Evolutionary conservation across 2,888 invertebrate genomes (phyloP), one percentile per base, ranked within the genome.

Genomic region (Cheilosia vulpina): DNA sequence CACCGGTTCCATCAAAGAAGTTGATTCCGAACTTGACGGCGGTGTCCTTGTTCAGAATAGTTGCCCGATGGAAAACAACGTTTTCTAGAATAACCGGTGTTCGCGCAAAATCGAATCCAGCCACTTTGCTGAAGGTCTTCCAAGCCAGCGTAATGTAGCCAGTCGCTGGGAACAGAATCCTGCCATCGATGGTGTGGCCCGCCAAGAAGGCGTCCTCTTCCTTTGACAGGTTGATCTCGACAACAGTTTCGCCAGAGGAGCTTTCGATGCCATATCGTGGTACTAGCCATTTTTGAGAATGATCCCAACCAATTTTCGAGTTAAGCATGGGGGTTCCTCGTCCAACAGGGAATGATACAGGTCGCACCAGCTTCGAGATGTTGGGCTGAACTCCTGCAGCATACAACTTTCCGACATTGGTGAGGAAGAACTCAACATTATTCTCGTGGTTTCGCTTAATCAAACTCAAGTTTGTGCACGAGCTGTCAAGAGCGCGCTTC

Each of bases 151-250:
- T 95, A 94, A 98, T 93, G 90, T 98, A 98, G 13, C 98, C 98
- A 47, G 99, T 98, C 80, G 98, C 98, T 19, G 99, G 99, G 93
- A 97, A 99, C 21, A 99, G 93, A 63, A 98, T 94, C 90, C 98
- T 94, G 31, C 98, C 99, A 93, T 99, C 98, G 89, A 99, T 98
- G 73, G 95, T 94, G 91, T 99, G 99, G 0, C 98, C 98, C 69
- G 94, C 93, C 79, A 98, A 91, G 93, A 95, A 97, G 60, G 95
- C 93, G 90, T 97, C 95, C 24, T 94, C 94, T 88, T 96, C 94
- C 89, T 95, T 96, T 75, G 95, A 93, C 27, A 97, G 92, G 93
- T 97, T 96, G 65, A 96, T 92, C 90, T 97, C 96, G 84, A 97
- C 93, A 15, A 96, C 93, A 87, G 95, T 94, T 93, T 97, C 97